phyloP scores from a whole-genome alignment of 2,888 invertebrate genomes.

The Axea sp. region DNA sequence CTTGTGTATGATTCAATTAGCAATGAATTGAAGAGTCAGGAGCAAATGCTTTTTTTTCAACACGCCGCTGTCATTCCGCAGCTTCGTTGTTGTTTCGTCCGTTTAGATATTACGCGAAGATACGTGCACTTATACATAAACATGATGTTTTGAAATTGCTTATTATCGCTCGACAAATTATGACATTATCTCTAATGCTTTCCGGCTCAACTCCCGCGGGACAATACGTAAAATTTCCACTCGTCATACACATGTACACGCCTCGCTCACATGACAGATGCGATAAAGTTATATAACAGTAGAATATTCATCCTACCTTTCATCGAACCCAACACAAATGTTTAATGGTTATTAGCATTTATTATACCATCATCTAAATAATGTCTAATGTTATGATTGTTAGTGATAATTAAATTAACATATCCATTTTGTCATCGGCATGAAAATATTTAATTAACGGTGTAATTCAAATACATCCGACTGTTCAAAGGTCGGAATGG shows the following conservation, averaged over 20 bases:
- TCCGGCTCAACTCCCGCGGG: conserved; percentile 52
- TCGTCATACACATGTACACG: conserved; percentile 32
- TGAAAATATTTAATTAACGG: too few species aligned
- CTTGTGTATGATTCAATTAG: conserved; percentile 65
- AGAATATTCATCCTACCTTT: conserved; percentile 53
- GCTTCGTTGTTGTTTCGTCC: conserved; percentile 7
- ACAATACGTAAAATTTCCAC: conserved; percentile 60
- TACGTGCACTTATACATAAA: conserved; percentile 49
- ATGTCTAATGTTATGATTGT: conserved; percentile 21
- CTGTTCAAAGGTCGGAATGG: background rate
- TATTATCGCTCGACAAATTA: conserved; percentile 65
- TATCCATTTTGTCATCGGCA: too few species aligned
- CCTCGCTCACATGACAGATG: conserved; percentile 38
- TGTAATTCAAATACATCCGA: too few species aligned
- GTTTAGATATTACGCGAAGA: conserved; percentile 37
- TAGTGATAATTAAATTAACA: conserved; percentile 30
- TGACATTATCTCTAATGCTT: conserved; percentile 60
- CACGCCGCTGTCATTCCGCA: conserved; percentile 32
- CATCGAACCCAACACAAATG: conserved; percentile 36
- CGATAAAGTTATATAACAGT: conserved; percentile 49
- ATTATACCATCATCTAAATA: conserved; percentile 22
- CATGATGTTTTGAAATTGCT: conserved; percentile 66
- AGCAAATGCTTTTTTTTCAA: conserved; percentile 35
- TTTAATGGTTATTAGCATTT: conserved; percentile 37
- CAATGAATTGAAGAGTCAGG: conserved; percentile 32